phyloP scores from a whole-genome alignment of 30 jellyfish, hydroid and myxozoan genomes.

The Rhopilema esculentum region DNA sequence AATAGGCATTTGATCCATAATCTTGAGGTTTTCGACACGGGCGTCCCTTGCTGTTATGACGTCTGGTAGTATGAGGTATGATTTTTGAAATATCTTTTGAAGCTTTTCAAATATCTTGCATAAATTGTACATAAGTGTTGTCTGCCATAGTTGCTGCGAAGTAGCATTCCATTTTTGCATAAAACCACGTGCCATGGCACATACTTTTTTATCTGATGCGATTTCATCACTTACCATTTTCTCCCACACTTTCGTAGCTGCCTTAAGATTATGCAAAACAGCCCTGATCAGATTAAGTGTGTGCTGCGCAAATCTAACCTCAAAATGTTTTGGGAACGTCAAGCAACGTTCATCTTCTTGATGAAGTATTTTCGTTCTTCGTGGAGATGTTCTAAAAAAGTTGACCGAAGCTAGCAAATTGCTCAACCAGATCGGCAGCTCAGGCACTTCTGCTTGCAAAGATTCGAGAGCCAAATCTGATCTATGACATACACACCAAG shows the following conservation, averaged over 20 bases:
- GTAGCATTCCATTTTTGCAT: slow-evolving; percentile 1
- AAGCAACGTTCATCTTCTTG: slow-evolving; percentile 19
- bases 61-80: slow-evolving; percentile 40
- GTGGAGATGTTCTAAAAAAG: slow-evolving; percentile 54
- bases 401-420: slow-evolving; percentile 26
- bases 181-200: slow-evolving; percentile 12
- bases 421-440: slow-evolving; percentile 38
- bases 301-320: slow-evolving; percentile 57
- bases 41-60: slow-evolving; percentile 56
- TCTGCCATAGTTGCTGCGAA: slow-evolving; percentile 36
- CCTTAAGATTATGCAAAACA: slow-evolving; percentile 40
- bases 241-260: slow-evolving; percentile 42
- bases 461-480: slow-evolving; percentile 68
- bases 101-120: slow-evolving; percentile 38
- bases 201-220: slow-evolving; percentile 13
- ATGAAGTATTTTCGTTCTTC: slow-evolving; percentile 38
- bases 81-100: slow-evolving; percentile 16
- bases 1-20: slow-evolving; percentile 4
- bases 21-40: slow-evolving; percentile 20
- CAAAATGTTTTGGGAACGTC: slow-evolving; percentile 46
- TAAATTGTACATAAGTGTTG: slow-evolving; percentile 33
- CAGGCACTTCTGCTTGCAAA: slow-evolving; percentile 53
- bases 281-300: slow-evolving; percentile 43
- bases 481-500: slow-evolving; percentile 56
- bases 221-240: slow-evolving; percentile 7